Percentiles rank a stretch among this genome's conserved stretches.
Conservation (phyloP, 1,140 invertebrate genomes). For the Apis laboriosa region DNA sequence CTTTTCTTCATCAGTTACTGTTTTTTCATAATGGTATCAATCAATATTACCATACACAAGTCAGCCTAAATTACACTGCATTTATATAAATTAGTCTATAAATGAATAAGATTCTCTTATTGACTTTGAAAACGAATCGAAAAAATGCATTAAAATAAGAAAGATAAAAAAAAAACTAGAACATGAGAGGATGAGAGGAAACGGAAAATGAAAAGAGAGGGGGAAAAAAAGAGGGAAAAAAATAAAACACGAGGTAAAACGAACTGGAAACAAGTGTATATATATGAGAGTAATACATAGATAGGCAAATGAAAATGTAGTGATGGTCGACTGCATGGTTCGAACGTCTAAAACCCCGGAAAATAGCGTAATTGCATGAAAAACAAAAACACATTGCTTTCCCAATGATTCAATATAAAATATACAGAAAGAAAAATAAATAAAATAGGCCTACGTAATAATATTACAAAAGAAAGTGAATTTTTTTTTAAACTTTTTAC, state of each 20-base stretch:
- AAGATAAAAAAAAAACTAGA: neutral
- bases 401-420: slow-evolving; percentile 51
- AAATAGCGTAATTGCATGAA: slow-evolving; percentile 61
- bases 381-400: slow-evolving; percentile 55
- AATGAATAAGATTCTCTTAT: neutral
- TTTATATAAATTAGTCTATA: slow-evolving; percentile 1
- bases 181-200: slow-evolving; percentile 5
- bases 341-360: slow-evolving; percentile 50
- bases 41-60: neutral
- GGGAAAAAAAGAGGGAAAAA: neutral
- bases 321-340: slow-evolving; percentile 35
- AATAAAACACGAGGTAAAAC: slow-evolving; percentile 9
- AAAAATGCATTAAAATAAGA: slow-evolving; percentile 24
- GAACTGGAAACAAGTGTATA: slow-evolving; percentile 23
- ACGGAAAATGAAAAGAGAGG: neutral
- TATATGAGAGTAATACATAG: slow-evolving; percentile 2
- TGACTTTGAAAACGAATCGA: neutral
- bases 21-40: too few relatives aligned
- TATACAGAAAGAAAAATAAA: neutral
- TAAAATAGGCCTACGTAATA: too few relatives aligned
- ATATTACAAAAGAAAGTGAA: too few relatives aligned
- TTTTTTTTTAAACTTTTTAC: too few relatives aligned
- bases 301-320: slow-evolving; percentile 66
- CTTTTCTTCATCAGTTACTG: neutral
- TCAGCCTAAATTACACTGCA: neutral